Evolutionary conservation across 2,888 invertebrate species (phyloP), one percentile per base, ranked within the genome.

Genomic region (Epinotia demarniana): DNA sequence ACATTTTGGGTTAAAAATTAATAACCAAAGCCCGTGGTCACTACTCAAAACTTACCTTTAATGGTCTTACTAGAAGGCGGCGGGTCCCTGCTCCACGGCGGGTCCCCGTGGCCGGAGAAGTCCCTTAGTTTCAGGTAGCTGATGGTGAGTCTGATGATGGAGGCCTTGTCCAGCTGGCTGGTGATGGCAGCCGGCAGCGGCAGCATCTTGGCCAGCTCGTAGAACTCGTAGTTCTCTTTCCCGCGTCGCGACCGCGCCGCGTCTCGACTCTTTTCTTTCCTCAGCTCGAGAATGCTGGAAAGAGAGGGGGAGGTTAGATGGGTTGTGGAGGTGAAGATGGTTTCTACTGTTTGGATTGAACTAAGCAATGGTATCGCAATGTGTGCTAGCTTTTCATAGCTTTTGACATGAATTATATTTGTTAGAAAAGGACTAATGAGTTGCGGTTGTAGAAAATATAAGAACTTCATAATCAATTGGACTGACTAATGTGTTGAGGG

Each of bases 221-320:
- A 98, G 94, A 99, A 99, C 95, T 99, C 99, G 90, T 97, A 98
- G 94, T 99, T 99, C 91, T 99, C 99, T 87, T 98, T 98, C 77
- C 98, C 98, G 57, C 99, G 95, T 71, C 99, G 95, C 13, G 98
- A 98, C 78, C 98, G 95, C 8, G 99, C 99, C 61, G 98, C 98
- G 89, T 98, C 98, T 84, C 98, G 94, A 81, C 98, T 98, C 90
- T 98, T 98, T 92, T 98, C 98, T 94, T 98, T 98, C 80, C 98
- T 96, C 78, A 98, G 95, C 92, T 98, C 98, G 92, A 98, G 95
- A 88, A 98, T 98, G 91, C 98, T 98, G 96, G 92, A 96, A 96
- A 86, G 83, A 79, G 84, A 67, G 57, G 5, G 11, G 8, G 0
- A 61, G 19, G 84, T 90, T 86, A 90, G 86, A 78, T 80, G 69